Conservation (phyloP, 2,113 vertebrate species). For the Macquaria ambigua region DNA sequence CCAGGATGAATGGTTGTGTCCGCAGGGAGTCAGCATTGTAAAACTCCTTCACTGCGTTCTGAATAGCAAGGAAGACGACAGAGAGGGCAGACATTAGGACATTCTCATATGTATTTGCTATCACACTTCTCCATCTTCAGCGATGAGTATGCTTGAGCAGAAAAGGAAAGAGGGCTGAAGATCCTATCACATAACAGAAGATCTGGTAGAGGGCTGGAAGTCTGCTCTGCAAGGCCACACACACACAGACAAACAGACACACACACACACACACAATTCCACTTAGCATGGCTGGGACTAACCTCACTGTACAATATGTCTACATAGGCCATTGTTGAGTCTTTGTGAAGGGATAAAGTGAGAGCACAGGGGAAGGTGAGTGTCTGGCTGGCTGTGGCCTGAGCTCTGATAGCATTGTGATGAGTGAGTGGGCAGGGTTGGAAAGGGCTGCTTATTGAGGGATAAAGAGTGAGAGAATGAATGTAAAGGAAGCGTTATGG, state of each 20-base stretch:
- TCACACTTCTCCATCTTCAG: slow-evolving; percentile 41
- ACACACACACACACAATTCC: background rate
- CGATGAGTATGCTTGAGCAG: slow-evolving; percentile 9
- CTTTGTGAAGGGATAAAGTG: slow-evolving; percentile 42
- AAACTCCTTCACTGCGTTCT: slow-evolving; percentile 6
- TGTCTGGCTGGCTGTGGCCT: slow-evolving; percentile 26
- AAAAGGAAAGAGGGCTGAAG: slow-evolving; percentile 23
- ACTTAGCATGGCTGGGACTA: slow-evolving; percentile 2
- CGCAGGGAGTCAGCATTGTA: slow-evolving; percentile 17
- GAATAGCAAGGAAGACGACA: background rate
- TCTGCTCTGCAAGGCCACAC: background rate
- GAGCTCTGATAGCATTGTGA: slow-evolving; percentile 56
- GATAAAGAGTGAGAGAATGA: slow-evolving; percentile 17
- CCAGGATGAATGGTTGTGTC: slow-evolving; percentile 37
- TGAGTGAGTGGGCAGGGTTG: background rate
- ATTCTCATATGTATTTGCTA: slow-evolving; percentile 34
- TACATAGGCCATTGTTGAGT: slow-evolving; percentile 44
- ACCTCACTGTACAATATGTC: slow-evolving; percentile 48
- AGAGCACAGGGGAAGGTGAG: slow-evolving; percentile 45
- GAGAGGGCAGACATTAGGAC: background rate
- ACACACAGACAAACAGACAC: background rate
- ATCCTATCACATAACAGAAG: slow-evolving; percentile 39
- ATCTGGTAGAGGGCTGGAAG: slow-evolving; percentile 4
- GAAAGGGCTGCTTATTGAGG: slow-evolving; percentile 36
- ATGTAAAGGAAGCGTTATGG: slow-evolving; percentile 31